Conservation (phyloP, 1,140 invertebrate species). For the Pseudomyrmex gracilis region DNA sequence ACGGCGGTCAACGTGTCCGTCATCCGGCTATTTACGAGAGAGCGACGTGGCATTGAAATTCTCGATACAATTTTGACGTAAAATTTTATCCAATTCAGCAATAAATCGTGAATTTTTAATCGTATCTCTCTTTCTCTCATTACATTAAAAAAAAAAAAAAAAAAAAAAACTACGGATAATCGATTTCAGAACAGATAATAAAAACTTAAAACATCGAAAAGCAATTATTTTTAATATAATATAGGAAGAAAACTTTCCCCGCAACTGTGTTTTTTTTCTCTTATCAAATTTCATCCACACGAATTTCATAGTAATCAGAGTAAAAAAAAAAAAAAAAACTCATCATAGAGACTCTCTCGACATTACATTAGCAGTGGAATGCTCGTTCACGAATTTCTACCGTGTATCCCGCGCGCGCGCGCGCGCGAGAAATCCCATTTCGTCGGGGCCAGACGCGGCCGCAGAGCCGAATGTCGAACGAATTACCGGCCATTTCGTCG, state of each 20-base stretch:
- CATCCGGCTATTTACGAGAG: conserved; percentile 13
- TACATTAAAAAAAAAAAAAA: not conserved
- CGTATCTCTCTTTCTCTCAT: not conserved
- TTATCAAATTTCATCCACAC: conserved; percentile 6
- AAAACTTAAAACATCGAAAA: too few species aligned
- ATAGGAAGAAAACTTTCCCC: not conserved
- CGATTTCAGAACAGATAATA: too few species aligned
- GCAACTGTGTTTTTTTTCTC: not conserved
- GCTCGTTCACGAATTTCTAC: conserved; percentile 18
- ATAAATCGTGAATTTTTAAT: conserved; percentile 1
- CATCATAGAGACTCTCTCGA: not conserved
- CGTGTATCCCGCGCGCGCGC: conserved; percentile 28
- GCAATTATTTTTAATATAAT: too few species aligned
- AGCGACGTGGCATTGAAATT: conserved; percentile 25
- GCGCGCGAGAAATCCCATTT: conserved; percentile 54
- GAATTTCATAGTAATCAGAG: conserved; percentile 39
- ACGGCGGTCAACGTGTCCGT: conserved; percentile 32
- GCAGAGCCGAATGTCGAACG: conserved; percentile 50
- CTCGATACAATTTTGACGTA: not conserved
- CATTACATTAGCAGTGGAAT: not conserved
- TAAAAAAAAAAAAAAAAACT: not conserved
- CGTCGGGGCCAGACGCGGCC: not conserved
- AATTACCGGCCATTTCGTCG: conserved; percentile 72
- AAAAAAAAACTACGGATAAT: conserved; percentile 4
- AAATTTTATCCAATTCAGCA: not conserved